A percentile compares a stretch with the other conserved stretches of the same genome.
These are phyloP conservation scores for Myotis yumanensis DNA, from an alignment of 2,113 vertebrate genomes.

Conservation along the genomic window DNA sequence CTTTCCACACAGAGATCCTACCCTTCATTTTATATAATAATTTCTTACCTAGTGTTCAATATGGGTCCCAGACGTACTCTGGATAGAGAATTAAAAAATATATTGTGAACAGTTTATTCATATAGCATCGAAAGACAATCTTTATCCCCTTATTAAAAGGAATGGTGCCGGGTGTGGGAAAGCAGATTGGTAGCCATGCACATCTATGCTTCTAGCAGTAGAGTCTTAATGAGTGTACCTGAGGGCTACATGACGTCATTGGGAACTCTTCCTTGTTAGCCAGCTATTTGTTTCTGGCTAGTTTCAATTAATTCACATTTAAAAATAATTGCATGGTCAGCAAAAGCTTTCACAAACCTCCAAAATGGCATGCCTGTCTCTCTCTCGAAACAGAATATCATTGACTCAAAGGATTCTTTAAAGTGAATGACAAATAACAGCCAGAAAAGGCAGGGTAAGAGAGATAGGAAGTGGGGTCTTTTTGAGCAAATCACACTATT, in stretches of 20 bases:
- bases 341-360: conserved; percentile 17
- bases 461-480: neutral
- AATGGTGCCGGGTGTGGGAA: neutral
- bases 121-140: neutral
- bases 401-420: neutral
- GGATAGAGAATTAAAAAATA: neutral
- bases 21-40: neutral
- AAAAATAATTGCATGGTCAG: neutral
- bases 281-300: neutral
- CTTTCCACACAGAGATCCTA: neutral
- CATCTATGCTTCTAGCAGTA: neutral
- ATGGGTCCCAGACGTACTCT: neutral
- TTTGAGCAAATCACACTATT: neutral
- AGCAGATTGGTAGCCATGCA: neutral
- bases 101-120: neutral
- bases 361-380: neutral
- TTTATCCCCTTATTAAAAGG: neutral
- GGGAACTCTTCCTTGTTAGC: neutral
- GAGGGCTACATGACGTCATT: neutral
- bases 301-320: neutral
- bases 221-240: neutral
- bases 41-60: neutral
- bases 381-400: neutral
- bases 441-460: neutral
- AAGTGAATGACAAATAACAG: neutral